Conservation (phyloP, 2,113 vertebrate species). For the Centrocercus urophasianus region DNA sequence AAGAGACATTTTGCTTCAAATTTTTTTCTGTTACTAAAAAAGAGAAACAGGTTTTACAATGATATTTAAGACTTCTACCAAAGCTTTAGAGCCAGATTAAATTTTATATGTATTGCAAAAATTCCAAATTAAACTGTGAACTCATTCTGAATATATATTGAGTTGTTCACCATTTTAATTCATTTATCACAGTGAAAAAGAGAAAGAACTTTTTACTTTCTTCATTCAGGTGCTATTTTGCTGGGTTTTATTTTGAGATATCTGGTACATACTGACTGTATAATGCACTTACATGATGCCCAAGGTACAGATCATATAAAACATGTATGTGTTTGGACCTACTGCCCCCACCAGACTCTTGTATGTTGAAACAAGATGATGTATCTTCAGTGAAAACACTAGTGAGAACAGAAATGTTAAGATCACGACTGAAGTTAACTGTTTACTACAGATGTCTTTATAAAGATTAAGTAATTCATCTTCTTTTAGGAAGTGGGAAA, state of each 20-base stretch:
- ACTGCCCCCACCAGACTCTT: neutral
- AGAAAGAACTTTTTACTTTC: accelerated
- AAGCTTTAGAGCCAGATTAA: neutral
- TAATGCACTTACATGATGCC: neutral
- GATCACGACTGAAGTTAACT: neutral
- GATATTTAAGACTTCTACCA: neutral
- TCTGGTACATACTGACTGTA: neutral
- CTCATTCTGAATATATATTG: neutral
- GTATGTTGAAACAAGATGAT: neutral
- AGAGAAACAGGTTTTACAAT: neutral
- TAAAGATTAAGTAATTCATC: neutral
- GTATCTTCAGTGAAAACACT: neutral
- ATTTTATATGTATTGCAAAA: neutral
- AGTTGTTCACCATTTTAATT: neutral
- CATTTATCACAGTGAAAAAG: neutral
- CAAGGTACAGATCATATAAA: neutral
- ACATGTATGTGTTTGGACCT: neutral
- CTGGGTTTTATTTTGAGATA: neutral
- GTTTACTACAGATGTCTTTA: neutral
- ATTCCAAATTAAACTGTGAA: neutral
- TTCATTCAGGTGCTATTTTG: neutral
- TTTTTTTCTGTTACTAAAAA: accelerated
- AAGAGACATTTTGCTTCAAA: neutral
- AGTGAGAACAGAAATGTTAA: neutral
- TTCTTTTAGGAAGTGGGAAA: neutral